Base-by-base conservation (phyloP, 2,113 vertebrate species). In the Manacus vitellinus region DNA sequence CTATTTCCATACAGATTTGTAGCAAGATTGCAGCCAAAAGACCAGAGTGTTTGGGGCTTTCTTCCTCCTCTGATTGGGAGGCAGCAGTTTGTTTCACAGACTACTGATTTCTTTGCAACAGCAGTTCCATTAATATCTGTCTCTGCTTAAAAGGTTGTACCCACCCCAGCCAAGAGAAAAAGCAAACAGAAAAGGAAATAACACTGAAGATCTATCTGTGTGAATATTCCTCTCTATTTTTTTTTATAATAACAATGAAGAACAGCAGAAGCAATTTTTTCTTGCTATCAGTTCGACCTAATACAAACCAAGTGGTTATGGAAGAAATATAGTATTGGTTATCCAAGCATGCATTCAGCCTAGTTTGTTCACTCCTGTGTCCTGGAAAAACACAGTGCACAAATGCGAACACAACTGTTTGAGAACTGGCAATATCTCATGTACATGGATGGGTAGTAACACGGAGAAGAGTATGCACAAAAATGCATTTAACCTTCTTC, bases 101-200 rank as follows among this genome's bases (percentile, higher is more conserved):
- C 58, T 90, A 44, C 75, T 90, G 84, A 92, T 96, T 97, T 95
- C 59, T 92, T 52, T 92, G 72, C 80, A 86, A 86, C 39, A 72
- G 66, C 11, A 68, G 82, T 56, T 96, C 89, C 84, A 88, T 97
- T 96, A 92, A 94, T 92, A 94, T 11, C 28, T 88, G 72, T 89
- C 81, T 63, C 35, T 55, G 44, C 24, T 91, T 74, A 92, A 92
- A 95, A 96, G 52, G 44, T 75, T 81, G 35, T 13, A 76, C 46
- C 33, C 39, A 73, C 31, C 35, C 43, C 55, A 91, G 41, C 12
- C 66, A 77, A 87, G 55, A 92, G 35, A 21, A 85, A 95, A 96
- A 92, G 73, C 63, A 95, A 93, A 93, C 47, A 83, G 68, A 82
- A 54, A 85, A 93, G 24, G 14, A 58, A 94, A 49, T 71, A 85